Base-by-base conservation (phyloP, 2,888 invertebrate species). In the Sipha maydis region DNA sequence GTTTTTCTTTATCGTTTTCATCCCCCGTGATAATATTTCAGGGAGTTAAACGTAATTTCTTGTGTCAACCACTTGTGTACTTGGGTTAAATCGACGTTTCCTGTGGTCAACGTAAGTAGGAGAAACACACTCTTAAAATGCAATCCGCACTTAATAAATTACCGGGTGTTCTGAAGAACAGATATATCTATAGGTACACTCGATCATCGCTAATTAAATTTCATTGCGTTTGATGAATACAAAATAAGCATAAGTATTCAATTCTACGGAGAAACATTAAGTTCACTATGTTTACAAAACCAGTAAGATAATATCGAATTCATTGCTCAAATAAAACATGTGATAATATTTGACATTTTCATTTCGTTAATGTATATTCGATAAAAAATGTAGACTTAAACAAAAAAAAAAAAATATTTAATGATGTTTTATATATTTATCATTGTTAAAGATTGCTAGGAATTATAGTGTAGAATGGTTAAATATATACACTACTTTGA, bases 1-100 rank as follows among this genome's bases (percentile, higher is more conserved):
- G 41, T 77, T 67, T 54, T 85, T 79, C 67, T 69, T 31, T 77
- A 71, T 80, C 56, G 75, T 75, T 80, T 75, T 88, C 86, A 75
- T 75, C 88, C 82, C 61, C 56, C 75, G 76, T 21, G 73, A 85
- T 71, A 71, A 85, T 85, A 85, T 85, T 77, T 85, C 77, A 85
- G 85, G 85, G 85, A 85, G 85, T 85, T 85, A 67, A 85, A 85
- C 77, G 84, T 85, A 75, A 85, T 85, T 85, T 77, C 77, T 77
- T 69, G 67, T 69, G 85, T 85, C 67, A 41, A 85, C 77, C 76
- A 75, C 38, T 75, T 38, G 56, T 54, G 17, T 38, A n/a, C 54
- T 38, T 0, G 61, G 61, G 61, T 61, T 28, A 61, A 38, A 84
- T 41, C 67, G 67, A 19, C 41, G 67, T 80, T 80, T 67, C 21